Percentiles rank a stretch among this genome's conserved stretches.
Conservation (phyloP, 2,797 vertebrate genomes). For the Parauchenoglanis ngamensis region DNA sequence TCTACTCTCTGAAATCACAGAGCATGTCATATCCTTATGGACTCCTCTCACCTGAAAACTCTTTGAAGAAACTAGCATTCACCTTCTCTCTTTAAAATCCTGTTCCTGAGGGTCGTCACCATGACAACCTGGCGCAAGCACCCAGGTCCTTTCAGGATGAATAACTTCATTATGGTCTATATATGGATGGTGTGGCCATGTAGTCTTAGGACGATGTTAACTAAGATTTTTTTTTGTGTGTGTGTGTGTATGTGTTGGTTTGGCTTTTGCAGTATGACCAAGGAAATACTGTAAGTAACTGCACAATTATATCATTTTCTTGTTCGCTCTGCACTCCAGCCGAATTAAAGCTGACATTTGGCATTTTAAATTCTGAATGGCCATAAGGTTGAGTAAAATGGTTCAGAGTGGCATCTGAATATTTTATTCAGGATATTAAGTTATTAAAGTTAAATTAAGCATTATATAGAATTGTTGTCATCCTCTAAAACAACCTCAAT, state of each 20-base stretch:
- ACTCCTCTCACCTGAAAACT: not conserved
- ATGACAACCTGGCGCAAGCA: constrained; percentile 26
- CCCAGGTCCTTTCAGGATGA: constrained; percentile 17
- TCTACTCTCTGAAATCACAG: not conserved
- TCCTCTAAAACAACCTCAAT: not conserved
- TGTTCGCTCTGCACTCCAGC: not conserved
- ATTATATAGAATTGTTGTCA: not conserved
- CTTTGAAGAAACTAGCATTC: constrained; percentile 19
- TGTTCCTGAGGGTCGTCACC: constrained; percentile 27
- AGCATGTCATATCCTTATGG: not conserved
- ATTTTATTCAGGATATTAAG: not conserved
- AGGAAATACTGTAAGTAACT: not conserved
- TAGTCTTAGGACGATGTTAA: not conserved
- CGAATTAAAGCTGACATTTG: not conserved
- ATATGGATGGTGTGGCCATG: not conserved
- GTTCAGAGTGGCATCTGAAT: not conserved
- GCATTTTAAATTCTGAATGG: not conserved
- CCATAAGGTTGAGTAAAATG: not conserved
- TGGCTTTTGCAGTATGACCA: not conserved
- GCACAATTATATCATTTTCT: not conserved
- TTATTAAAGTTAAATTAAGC: too few species aligned
- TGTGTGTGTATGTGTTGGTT: not conserved
- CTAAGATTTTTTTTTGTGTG: not conserved
- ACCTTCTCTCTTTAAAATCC: constrained; percentile 21
- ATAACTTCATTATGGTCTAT: not conserved